Evolutionary conservation across 2,113 vertebrate genomes (phyloP), one percentile per base, ranked within the genome.

Genomic region (Pantherophis guttatus): DNA sequence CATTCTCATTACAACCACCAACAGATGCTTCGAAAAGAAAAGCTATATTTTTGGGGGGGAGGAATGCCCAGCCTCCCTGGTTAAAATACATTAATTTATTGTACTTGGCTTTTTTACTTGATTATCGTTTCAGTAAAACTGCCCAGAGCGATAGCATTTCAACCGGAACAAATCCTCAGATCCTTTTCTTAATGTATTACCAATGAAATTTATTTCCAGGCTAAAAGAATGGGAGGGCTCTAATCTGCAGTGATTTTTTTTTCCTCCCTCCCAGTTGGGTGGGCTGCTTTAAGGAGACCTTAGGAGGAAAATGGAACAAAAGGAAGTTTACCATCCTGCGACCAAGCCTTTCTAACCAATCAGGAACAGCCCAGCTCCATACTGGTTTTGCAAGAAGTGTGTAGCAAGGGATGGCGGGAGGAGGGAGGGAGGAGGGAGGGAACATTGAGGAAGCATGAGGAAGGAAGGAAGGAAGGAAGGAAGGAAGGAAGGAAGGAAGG

Each of bases 121-220:
- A 96, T 97, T 96, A 97, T 94, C 29, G 0, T 94, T 95, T 96
- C 97, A 96, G 94, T 97, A 96, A 96, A 97, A 96, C 94, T 87
- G 95, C 96, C 96, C 0, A 2, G 58, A 94, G 96, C 93, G 94
- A 94, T 93, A 93, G 91, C 53, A 5, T 96, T 93, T 55, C 91
- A 93, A 89, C 94, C 87, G 50, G n/a, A 94, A 93, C 93, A 92
- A 95, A 96, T 92, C 94, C 85, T 89, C 58, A 3, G 33, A 24
- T 90, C 86, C 58, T 57, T 65, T 50, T 90, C 96, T 93, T 93
- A 93, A 94, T 95, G 94, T 90, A 13, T 75, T 65, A 33, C 75
- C 92, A 39, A 17, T 86, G 90, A 91, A 93, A 91, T 94, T 91
- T 93, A 3, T 2, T 7, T 89, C 86, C 93, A 52, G 88, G 21